Evolutionary conservation across 2,888 invertebrate species (phyloP).

Genomic region (Sinohyriopsis cumingii): DNA sequence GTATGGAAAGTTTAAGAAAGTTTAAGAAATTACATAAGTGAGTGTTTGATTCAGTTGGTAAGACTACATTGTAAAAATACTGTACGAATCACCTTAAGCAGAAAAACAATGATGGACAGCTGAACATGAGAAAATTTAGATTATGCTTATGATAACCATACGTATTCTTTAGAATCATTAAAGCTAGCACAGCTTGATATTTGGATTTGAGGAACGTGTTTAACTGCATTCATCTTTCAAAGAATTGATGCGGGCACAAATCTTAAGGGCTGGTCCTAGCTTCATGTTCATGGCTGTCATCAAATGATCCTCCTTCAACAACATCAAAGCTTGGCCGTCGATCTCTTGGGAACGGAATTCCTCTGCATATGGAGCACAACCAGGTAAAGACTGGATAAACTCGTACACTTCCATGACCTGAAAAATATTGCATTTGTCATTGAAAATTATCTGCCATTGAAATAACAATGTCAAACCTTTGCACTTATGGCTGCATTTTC

Average conservation of each 20-base stretch:
- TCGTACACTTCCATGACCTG: constrained; percentile 91
- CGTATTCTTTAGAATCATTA: too few species aligned
- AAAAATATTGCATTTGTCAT: constrained; percentile 22
- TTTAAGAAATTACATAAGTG: too few species aligned
- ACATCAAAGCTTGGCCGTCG: constrained; percentile 93
- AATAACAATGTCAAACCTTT: background rate
- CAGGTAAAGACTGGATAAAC: constrained; percentile 88
- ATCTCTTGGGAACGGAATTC: constrained; percentile 96
- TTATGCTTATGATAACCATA: too few species aligned
- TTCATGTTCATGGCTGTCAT: constrained; percentile 97
- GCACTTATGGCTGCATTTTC: background rate
- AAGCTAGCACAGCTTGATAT: too few species aligned
- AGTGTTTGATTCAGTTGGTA: too few species aligned
- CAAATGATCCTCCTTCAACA: constrained; percentile 93
- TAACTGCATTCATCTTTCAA: constrained; percentile 44
- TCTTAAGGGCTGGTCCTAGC: constrained; percentile 94
- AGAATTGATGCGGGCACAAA: constrained; percentile 86
- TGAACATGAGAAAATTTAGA: too few species aligned
- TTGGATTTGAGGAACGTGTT: background rate
- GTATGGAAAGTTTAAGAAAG: too few species aligned
- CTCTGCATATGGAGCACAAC: constrained; percentile 93
- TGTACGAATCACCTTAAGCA: too few species aligned
- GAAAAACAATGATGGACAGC: too few species aligned
- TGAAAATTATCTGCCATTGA: background rate
- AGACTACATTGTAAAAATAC: too few species aligned